Evolutionary conservation across 2,113 vertebrate species (phyloP), one percentile per base, ranked within the genome.

Genomic region (Proterorhinus semilunaris): DNA sequence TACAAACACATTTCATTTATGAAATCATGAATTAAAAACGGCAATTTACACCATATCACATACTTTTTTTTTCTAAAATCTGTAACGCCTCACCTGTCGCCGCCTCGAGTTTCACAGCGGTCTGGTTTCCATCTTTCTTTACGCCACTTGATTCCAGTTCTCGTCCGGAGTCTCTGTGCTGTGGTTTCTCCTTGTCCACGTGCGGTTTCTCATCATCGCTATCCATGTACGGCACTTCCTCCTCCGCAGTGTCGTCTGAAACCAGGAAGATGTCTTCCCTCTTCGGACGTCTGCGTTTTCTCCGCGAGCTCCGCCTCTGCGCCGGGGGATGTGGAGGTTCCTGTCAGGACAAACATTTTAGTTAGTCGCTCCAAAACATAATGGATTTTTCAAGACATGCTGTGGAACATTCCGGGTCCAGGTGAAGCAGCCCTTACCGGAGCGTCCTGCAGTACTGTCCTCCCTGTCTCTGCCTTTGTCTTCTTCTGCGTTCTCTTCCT

Each of bases 141-240:
- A 36, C 27, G 27, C 27, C 27, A 3, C 27, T 36, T 36, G 27
- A 36, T 36, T 36, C 27, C 27, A 5, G 27, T 36, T 36, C 27
- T 21, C 21, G 21, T 21, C 21, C 21, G 21, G 21, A 21, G 21
- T 21, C 21, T 36, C 27, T 36, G 27, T 36, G 15, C 17, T 4
- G 8, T 10, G 5, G 8, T 1, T 3, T 10, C 16, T 36, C 27
- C 27, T 54, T 16, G 16, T 21, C 16, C 8, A 68, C 42, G 17
- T 59, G 27, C 17, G 72, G 42, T 6, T 63, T 43, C 13, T 84
- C 90, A 2, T 7, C 81, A 65, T 87, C 81, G 3, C 53, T 9
- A 16, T 86, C 81, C 80, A 90, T 87, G 72, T 87, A 91, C 27
- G 65, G 48, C 8, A 88, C 48, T 5, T 81, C 71, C 44, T 86